Base-by-base conservation (phyloP, 2,888 invertebrate species). In the Periphyllus acericola region DNA sequence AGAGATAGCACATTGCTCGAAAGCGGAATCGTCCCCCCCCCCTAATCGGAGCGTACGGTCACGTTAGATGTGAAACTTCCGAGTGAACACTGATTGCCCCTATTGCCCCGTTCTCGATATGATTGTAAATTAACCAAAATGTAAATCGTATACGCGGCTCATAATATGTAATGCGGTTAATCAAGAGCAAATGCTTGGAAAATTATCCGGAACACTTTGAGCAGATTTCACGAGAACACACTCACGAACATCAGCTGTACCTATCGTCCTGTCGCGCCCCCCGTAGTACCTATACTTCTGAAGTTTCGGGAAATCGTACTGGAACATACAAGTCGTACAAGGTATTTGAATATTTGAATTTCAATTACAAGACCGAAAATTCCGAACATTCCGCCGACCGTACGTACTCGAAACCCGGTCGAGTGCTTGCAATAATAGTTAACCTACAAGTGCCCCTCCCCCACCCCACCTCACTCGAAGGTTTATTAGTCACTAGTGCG, bases 361-460 rank as follows among this genome's bases (percentile, higher is more conserved):
- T n/a, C n/a, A n/a, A n/a, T n/a, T n/a, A n/a, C n/a, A n/a, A 8
- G 68, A 9, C 21, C 29, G 32, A 34, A 52, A 34, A 72, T 34
- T 25, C 25, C 52, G 40, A 72, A 71, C 71, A 46, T 74, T 74
- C n/a, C 29, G n/a, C 72, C 55, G 55, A 83, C 74, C 3, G 46
- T n/a, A 25, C 29, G 25, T n/a, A 6, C 68, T 72, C 71, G 5
- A 34, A 34, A 52, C 4, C 52, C n/a, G 17, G 60, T 40, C 60
- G 60, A 83, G 60, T 29, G 60, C 29, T 40, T 29, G 21, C 36
- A 60, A 36, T 83, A 75, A 46, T 46, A 46, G 60, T 75, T 83
- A 83, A 60, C 75, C 74, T 36, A 60, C 83, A n/a, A 55, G 72
- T 36, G n/a, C n/a, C n/a, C n/a, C n/a, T n/a, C n/a, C n/a, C n/a